Evolutionary conservation across 2,113 vertebrate genomes (phyloP).

Genomic region (Nycticryphes semicollaris): DNA sequence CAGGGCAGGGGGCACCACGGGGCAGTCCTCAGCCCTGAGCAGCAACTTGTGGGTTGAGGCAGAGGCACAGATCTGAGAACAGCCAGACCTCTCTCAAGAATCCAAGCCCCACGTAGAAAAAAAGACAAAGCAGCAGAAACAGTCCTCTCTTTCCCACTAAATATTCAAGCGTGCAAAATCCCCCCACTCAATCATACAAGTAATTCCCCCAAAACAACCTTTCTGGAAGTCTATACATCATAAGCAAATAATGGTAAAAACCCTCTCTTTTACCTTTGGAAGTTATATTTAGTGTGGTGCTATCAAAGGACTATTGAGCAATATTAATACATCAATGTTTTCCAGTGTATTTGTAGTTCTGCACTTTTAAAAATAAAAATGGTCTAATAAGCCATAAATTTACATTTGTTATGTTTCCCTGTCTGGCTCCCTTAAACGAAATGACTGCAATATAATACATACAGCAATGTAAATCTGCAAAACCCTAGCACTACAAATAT

Average conservation of each 20-base stretch:
- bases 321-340: background rate
- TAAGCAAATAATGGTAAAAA: background rate
- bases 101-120: background rate
- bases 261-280: background rate
- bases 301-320: background rate
- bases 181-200: background rate
- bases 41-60: background rate
- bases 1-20: background rate
- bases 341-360: background rate
- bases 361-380: slow-evolving; percentile 32
- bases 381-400: slow-evolving; percentile 4
- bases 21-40: background rate
- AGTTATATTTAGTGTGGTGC: background rate
- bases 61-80: rapidly evolving
- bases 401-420: slow-evolving; percentile 6
- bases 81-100: background rate
- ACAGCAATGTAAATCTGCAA: background rate
- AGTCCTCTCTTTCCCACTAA: background rate
- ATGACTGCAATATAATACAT: background rate
- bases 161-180: background rate
- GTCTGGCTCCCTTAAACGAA: background rate
- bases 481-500: background rate
- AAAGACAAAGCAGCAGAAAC: background rate
- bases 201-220: background rate
- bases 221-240: background rate